Conservation (phyloP, 2,797 vertebrate genomes). For the Micrastur ruficollis region DNA sequence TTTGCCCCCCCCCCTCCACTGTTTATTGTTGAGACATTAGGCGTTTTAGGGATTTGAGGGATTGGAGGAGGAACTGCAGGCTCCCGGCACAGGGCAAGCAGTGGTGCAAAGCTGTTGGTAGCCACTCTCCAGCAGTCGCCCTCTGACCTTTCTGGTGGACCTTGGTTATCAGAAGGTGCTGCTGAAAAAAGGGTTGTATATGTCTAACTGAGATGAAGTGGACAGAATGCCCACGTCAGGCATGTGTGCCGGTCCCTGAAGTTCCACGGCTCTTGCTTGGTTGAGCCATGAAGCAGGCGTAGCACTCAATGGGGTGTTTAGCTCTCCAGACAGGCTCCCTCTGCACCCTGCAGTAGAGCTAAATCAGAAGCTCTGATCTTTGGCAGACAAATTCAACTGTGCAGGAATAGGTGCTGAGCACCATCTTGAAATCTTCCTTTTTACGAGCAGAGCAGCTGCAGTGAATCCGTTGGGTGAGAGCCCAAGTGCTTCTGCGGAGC, state of each 20-base stretch:
- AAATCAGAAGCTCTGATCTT: neutral
- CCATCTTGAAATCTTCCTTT: neutral
- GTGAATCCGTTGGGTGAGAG: neutral
- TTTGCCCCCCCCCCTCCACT: neutral
- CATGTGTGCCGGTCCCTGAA: too few relatives aligned
- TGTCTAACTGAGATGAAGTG: neutral
- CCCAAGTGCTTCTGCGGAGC: neutral
- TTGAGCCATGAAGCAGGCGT: neutral
- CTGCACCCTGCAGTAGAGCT: neutral
- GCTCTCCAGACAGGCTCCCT: neutral
- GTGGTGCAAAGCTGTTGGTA: rapidly evolving
- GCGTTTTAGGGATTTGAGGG: neutral
- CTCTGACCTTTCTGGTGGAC: neutral
- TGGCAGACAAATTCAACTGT: neutral
- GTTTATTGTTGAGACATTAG: neutral
- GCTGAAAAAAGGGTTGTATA: neutral
- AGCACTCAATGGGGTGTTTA: too few relatives aligned
- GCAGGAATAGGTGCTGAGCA: neutral
- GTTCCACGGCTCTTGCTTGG: neutral
- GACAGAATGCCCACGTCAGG: neutral
- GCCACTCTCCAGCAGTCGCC: neutral
- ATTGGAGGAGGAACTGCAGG: neutral
- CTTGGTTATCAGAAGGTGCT: neutral
- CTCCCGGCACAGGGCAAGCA: neutral
- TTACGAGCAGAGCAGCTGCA: neutral